Base-by-base conservation (phyloP, 53 echinoderm and acorn worm species). In the Arbacia lixula region DNA sequence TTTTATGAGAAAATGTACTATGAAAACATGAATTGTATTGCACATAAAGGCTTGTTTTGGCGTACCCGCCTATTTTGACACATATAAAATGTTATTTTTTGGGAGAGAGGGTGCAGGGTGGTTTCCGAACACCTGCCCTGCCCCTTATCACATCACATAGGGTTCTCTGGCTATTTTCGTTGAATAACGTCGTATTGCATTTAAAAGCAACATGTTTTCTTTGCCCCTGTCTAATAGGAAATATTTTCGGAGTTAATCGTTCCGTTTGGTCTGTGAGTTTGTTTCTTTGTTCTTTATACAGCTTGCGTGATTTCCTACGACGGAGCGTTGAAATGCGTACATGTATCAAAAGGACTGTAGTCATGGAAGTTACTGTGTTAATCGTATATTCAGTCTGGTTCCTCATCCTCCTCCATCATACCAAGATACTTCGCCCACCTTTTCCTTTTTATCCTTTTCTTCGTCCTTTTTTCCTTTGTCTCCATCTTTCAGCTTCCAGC, bases 1-100 rank as follows among this genome's bases (percentile, higher is more conserved):
- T 77, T 77, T 36, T 56, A 39, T 77, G 78, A 77, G 60, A 77
- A 77, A 58, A 58, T 58, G 57, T 58, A 58, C 60, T 77, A 77
- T 38, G 60, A 77, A 77, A 77, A 77, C 60, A 77, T 32, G 34
- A 36, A 77, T 60, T 77, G 60, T 39, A 39, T 20, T 36, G 38
- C 14, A 37, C 14, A 77, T 77, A 77, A 77, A 57, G 49, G 58
- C 21, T 77, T 77, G 78, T 58, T 77, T 57, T 58, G 78, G 55
- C 41, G 41, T 35, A 19, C 78, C 16, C 78, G 37, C 60, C 78
- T 58, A 77, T 77, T 58, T 77, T 77, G 78, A 77, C 78, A 77
- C 60, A 77, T 56, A 34, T 77, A 21, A 38, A 58, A 77, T 58
- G 78, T 56, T 77, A 27, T 77, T 58, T 77, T 58, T 77, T 57